Base-by-base conservation (phyloP, 2,888 invertebrate genomes). In the Apotomis betuletana region DNA sequence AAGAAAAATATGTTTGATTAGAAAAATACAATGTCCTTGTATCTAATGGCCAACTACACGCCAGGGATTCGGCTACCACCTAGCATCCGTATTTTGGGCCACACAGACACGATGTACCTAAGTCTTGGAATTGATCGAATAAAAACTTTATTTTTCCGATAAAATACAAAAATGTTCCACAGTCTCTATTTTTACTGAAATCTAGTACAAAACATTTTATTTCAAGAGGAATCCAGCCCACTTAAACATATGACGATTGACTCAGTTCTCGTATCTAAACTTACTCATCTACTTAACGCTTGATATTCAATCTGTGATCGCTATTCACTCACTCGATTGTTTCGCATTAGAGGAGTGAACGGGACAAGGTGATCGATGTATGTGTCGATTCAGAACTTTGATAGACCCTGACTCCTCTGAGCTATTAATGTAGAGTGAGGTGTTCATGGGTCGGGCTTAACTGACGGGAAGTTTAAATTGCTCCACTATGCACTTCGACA, bases 261-360 rank as follows among this genome's bases (percentile, higher is more conserved):
- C n/a, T 49, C 27, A 70, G 63, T 44, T 63, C 12, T 38, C 8
- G 8, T 63, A 38, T 52, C 49, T 59, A 27, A 64, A 57, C 62
- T 51, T 49, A 61, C 27, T 36, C 27, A 60, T 8, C 52, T 44
- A n/a, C n/a, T n/a, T n/a, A 41, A 12, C 52, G 0, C 41, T 13
- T 4, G 4, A 5, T 9, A 49, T 49, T 49, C 9, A 9, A 49
- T 9, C 10, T 9, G 9, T 49, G 49, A 10, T 49, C 3, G 49
- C 49, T 3, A 1, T 49, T 49, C 49, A 49, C 49, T 12, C 49
- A 10, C 49, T 49, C 49, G 10, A 49, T 49, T 0, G 49, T 49
- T 49, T 49, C 27, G 49, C 10, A 27, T 49, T 3, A 49, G 49
- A 6, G 6, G 10, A 49, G 10, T 41, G 10, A 49, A 2, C 5